A percentile compares a stretch with the other conserved stretches of the same genome.
Conservation (phyloP, 2,797 vertebrate genomes). For the Fringilla coelebs region DNA sequence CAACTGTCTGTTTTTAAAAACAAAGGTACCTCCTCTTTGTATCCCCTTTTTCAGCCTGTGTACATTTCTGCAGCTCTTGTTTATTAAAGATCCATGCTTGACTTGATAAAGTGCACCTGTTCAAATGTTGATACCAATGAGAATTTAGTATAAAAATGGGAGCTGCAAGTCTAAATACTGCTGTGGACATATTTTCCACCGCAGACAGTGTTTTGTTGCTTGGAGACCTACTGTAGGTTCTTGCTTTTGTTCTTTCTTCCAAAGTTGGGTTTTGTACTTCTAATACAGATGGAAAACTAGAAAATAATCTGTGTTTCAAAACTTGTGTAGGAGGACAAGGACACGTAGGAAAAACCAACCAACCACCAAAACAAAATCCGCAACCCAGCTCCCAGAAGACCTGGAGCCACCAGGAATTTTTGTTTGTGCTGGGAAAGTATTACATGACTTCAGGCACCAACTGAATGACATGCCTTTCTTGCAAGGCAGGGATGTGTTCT, state of each 20-base stretch:
- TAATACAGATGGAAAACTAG: conserved; percentile 3
- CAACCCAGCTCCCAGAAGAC: neutral
- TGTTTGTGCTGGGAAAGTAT: conserved; percentile 38
- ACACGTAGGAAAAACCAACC: neutral
- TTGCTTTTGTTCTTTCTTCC: conserved; percentile 17
- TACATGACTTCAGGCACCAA: conserved; percentile 18
- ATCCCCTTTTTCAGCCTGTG: neutral
- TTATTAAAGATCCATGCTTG: neutral
- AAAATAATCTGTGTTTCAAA: conserved; percentile 25
- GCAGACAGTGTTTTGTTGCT: conserved; percentile 6
- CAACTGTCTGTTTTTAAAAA: neutral
- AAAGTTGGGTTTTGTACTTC: neutral
- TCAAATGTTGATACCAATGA: neutral
- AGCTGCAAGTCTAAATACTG: neutral
- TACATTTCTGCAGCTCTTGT: neutral
- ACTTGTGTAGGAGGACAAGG: conserved; percentile 38
- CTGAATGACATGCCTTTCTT: neutral
- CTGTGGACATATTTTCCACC: neutral
- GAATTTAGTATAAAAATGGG: neutral
- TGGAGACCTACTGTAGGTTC: conserved; percentile 4
- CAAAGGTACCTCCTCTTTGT: neutral
- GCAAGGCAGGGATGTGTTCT: neutral
- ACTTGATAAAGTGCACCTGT: neutral
- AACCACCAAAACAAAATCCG: conserved; percentile 17
- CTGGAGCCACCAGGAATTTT: conserved; percentile 29